A percentile compares a stretch with the other conserved stretches of the same genome.
phyloP scores from a whole-genome alignment of 2,797 vertebrate species.

The Pristis pectinata region DNA sequence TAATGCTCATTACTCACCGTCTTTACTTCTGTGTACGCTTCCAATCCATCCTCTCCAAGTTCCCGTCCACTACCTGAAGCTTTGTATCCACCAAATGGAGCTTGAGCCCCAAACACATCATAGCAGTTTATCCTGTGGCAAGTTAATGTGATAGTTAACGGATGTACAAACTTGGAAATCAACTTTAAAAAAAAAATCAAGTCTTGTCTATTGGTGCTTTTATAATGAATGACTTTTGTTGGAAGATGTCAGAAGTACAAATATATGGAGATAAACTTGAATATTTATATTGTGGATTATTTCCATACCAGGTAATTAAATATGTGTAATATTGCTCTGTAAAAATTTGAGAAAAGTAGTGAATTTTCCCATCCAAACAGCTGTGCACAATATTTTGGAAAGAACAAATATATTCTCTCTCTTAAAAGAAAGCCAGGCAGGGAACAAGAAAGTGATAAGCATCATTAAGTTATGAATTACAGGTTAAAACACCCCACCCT shows the following conservation, averaged over 20 bases:
- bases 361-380: neutral
- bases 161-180: neutral
- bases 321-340: neutral
- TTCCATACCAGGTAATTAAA: neutral
- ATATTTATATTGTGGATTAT: neutral
- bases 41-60: conserved; percentile 80
- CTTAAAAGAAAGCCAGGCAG: neutral
- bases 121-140: conserved; percentile 85
- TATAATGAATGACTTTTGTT: too few relatives aligned
- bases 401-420: neutral
- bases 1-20: conserved; percentile 62
- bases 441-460: neutral
- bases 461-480: neutral
- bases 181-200: neutral
- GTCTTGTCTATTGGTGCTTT: neutral
- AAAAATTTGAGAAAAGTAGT: neutral
- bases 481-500: neutral
- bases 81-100: conserved; percentile 94
- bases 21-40: conserved; percentile 87
- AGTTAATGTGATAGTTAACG: neutral
- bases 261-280: neutral
- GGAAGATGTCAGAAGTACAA: neutral
- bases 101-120: conserved; percentile 78
- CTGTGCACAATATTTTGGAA: neutral
- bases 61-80: conserved; percentile 83